Conservation (phyloP, 2,888 invertebrate genomes). For the Baronia brevicornis region DNA sequence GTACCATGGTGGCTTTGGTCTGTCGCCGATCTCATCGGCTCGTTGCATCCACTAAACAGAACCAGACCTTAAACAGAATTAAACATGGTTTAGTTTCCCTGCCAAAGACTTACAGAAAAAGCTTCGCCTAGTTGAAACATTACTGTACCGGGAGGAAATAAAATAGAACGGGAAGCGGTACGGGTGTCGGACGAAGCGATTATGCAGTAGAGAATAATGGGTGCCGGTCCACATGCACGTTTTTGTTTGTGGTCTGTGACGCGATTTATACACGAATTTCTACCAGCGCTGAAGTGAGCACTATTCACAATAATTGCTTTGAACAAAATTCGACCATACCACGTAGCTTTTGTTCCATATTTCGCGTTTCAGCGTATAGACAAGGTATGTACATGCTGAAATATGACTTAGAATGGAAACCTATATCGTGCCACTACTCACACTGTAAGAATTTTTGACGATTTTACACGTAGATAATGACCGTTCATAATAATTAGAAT, state of each 20-base stretch:
- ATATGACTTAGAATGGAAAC: slow-evolving; percentile 11
- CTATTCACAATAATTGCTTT: slow-evolving; percentile 73
- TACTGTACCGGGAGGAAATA: slow-evolving; percentile 71
- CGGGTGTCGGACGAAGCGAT: slow-evolving; percentile 75
- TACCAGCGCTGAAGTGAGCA: slow-evolving; percentile 70
- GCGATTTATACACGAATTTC: slow-evolving; percentile 74
- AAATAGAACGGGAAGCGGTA: slow-evolving; percentile 73
- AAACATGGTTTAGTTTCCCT: slow-evolving; percentile 73
- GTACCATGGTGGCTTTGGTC: slow-evolving; percentile 68
- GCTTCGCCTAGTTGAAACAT: slow-evolving; percentile 67
- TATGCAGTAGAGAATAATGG: slow-evolving; percentile 76
- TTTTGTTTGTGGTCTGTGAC: slow-evolving; percentile 76
- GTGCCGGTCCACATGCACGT: slow-evolving; percentile 73
- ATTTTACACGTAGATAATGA: no score
- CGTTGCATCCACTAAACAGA: slow-evolving; percentile 57
- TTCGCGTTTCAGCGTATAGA: slow-evolving; percentile 26
- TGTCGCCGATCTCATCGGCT: slow-evolving; percentile 64
- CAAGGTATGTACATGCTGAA: slow-evolving; percentile 19
- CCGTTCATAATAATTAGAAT: no score
- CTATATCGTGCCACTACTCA: slow-evolving; percentile 13
- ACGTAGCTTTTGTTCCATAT: slow-evolving; percentile 50
- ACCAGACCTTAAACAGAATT: slow-evolving; percentile 70
- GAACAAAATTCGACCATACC: slow-evolving; percentile 56
- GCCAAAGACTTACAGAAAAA: slow-evolving; percentile 50
- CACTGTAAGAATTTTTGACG: slow-evolving; percentile 32